These are phyloP conservation scores for Drosophila mayaguana DNA, from an alignment of 2,888 invertebrate genomes.

Conservation along the genomic window DNA sequence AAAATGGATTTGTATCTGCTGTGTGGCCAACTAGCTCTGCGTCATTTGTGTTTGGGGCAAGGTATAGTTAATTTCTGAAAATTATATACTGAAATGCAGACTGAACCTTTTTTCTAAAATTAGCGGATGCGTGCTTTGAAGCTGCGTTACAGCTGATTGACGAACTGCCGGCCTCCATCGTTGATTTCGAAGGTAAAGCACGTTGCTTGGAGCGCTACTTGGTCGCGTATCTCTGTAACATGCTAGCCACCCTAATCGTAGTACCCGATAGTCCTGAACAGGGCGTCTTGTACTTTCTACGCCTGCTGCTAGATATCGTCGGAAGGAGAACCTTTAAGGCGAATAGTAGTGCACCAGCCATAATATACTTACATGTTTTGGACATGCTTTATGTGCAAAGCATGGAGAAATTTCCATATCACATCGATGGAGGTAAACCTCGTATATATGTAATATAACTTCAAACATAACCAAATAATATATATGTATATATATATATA, in stretches of 20 bases:
- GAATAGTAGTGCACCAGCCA: conserved; percentile 88
- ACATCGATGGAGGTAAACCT: conserved; percentile 89
- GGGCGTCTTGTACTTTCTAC: conserved; percentile 92
- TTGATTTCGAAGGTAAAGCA: conserved; percentile 91
- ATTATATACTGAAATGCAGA: background rate
- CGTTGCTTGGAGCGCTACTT: conserved; percentile 91
- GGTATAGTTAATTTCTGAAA: conserved; percentile 86
- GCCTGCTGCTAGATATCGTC: conserved; percentile 92
- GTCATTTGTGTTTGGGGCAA: conserved; percentile 96
- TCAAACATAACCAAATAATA: background rate
- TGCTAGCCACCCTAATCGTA: conserved; percentile 92
- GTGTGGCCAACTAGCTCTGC: conserved; percentile 94
- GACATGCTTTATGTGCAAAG: conserved; percentile 92
- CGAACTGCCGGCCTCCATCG: conserved; percentile 89
- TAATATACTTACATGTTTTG: conserved; percentile 90
- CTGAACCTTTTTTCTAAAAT: conserved; percentile 67
- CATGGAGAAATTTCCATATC: conserved; percentile 94
- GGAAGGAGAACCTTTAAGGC: conserved; percentile 91
- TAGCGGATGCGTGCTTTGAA: conserved; percentile 97
- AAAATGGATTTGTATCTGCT: conserved; percentile 94
- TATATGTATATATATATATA: too few relatives aligned
- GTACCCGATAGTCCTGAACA: conserved; percentile 96
- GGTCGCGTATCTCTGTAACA: conserved; percentile 90
- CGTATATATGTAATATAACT: background rate
- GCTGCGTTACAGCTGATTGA: conserved; percentile 92